A percentile compares a stretch with the other conserved stretches of the same genome.
These are phyloP conservation scores for Coelopa pilipes DNA, from an alignment of 2,888 invertebrate genomes.

Conservation along the genomic window DNA sequence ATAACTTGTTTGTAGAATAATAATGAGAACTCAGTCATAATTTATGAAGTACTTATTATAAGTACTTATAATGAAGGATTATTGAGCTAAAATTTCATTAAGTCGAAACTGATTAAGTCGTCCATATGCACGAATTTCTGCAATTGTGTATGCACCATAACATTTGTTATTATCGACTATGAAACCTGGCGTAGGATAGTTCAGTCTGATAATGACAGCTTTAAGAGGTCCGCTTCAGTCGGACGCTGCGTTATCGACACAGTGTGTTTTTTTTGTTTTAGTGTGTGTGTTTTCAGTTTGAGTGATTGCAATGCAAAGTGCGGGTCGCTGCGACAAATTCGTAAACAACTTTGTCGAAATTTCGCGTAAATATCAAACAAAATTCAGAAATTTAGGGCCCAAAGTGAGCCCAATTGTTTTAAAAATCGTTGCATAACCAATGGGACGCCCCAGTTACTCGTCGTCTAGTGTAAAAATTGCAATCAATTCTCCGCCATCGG, in stretches of 20 bases:
- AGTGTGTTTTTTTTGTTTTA: too few species aligned
- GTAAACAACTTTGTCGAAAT: constrained; percentile 49
- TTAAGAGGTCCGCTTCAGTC: background rate
- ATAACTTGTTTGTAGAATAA: too few species aligned
- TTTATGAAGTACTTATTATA: too few species aligned
- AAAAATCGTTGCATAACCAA: constrained; percentile 33
- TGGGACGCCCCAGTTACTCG: constrained; percentile 9
- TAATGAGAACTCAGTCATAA: too few species aligned
- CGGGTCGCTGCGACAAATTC: constrained; percentile 52
- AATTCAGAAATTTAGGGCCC: constrained; percentile 38
- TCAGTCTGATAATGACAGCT: too few species aligned
- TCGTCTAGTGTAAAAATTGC: constrained; percentile 23
- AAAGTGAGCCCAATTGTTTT: constrained; percentile 35
- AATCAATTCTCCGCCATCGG: constrained; percentile 10
- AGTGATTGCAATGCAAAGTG: constrained; percentile 52
- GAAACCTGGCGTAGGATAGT: too few species aligned
- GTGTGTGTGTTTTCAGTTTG: constrained; percentile 49
- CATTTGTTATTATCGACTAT: too few species aligned
- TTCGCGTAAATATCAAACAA: constrained; percentile 50
- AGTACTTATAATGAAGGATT: too few species aligned
- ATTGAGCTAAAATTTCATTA: too few species aligned
- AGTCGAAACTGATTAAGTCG: too few species aligned
- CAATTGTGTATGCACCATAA: too few species aligned
- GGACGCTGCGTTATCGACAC: constrained; percentile 42
- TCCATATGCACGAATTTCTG: too few species aligned